Evolutionary conservation across 2,888 invertebrate genomes (phyloP), one percentile per base, ranked within the genome.

Genomic region (Coenonympha glycerion): DNA sequence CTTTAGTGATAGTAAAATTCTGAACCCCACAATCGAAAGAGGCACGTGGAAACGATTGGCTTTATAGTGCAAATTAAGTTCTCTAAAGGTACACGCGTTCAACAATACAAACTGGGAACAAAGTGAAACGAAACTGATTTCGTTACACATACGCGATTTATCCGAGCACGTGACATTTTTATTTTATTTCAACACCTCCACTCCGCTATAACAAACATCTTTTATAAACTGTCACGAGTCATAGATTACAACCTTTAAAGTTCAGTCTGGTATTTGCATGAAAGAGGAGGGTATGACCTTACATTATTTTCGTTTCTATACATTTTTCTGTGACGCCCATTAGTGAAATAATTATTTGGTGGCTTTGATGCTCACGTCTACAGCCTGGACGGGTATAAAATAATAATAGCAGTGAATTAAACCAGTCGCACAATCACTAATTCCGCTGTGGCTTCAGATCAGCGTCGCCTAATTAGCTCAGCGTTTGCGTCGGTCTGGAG

Each of bases 401-500:
- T 41, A 52, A 49, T 24, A 48, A 40, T 34, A 54, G 46, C 24
- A 26, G 49, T 47, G 56, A 58, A 60, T 74, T 72, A 76, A 79
- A 70, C 74, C 69, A 66, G 64, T 57, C 62, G 57, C 65, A 77
- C 76, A 79, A 78, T 80, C 67, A 73, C 76, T 83, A 82, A 84
- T 82, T 80, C 72, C 65, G 77, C 67, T 73, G 79, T 66, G 82
- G 83, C 79, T 81, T 77, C 71, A 78, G 78, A 82, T 82, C 72
- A 74, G 69, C 73, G 71, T 71, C 70, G 80, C 77, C 78, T 86
- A 87, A 87, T 87, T 87, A 87, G 79, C 75, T 66, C 72, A 69
- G 73, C 79, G 75, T 79, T 83, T 76, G 76, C 72, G 61, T 68
- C 64, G 65, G 62, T 64, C 67, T 66, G 63, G 63, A 71, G 70